phyloP scores from a whole-genome alignment of 2,113 vertebrate species.

The Gymnorhina tibicen region DNA sequence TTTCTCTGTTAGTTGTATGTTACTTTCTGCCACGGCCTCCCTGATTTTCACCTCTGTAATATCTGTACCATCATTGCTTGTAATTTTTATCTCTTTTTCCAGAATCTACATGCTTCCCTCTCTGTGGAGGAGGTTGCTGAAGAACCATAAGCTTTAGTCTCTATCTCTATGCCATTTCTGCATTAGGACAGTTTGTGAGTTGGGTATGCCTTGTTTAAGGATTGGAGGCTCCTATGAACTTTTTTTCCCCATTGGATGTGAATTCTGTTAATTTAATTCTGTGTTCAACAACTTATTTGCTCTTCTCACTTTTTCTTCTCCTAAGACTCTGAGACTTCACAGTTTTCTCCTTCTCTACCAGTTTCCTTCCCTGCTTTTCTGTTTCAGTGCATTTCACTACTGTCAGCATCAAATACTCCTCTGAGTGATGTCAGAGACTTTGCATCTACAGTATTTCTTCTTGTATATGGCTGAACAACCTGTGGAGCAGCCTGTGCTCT shows the following conservation, averaged over 20 bases:
- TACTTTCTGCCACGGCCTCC: neutral
- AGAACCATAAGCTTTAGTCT: neutral
- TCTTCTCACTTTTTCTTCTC: neutral
- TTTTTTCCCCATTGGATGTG: neutral
- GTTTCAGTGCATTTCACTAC: neutral
- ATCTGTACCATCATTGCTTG: neutral
- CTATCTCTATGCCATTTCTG: neutral
- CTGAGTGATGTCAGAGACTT: neutral
- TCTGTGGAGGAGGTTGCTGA: neutral
- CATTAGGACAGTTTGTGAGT: neutral
- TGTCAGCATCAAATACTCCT: neutral
- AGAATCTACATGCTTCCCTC: neutral
- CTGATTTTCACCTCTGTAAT: neutral
- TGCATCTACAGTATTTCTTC: neutral
- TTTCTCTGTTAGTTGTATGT: neutral
- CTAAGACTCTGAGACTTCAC: neutral
- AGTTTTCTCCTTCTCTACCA: neutral
- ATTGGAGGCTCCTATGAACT: neutral
- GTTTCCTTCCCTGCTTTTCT: neutral
- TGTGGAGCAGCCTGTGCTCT: neutral
- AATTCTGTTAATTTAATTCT: neutral
- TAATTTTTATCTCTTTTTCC: neutral
- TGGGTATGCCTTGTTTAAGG: neutral
- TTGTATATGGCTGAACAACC: neutral
- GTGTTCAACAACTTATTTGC: neutral